phyloP scores from a whole-genome alignment of 2,113 vertebrate species.

The Leptodactylus fuscus region DNA sequence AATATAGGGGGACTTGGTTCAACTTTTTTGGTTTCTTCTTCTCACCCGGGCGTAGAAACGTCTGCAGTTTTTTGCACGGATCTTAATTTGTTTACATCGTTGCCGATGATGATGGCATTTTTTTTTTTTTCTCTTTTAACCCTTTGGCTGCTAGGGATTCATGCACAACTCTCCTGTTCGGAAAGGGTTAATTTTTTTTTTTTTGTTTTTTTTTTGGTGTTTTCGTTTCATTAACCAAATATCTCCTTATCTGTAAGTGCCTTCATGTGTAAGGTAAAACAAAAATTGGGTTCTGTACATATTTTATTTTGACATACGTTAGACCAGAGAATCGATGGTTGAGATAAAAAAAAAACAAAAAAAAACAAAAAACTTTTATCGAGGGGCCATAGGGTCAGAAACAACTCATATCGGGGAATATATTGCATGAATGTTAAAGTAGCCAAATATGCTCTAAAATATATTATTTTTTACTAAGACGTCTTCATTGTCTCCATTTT shows the following conservation, averaged over 20 bases:
- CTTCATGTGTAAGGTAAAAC: slow-evolving; percentile 66
- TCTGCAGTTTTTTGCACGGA: slow-evolving; percentile 54
- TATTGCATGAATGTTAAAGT: slow-evolving; percentile 35
- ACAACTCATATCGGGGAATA: background rate
- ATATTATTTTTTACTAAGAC: slow-evolving; percentile 29
- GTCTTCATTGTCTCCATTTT: slow-evolving; percentile 12
- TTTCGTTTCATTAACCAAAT: slow-evolving; percentile 59
- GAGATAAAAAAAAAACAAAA: too few species aligned
- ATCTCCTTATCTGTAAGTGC: slow-evolving; percentile 66
- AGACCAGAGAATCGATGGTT: background rate
- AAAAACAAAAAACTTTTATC: too few species aligned
- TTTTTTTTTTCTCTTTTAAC: slow-evolving; percentile 41
- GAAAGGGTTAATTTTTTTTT: slow-evolving; percentile 28
- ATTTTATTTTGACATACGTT: slow-evolving; percentile 15
- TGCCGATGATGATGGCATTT: slow-evolving; percentile 62
- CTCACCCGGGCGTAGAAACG: slow-evolving; percentile 39
- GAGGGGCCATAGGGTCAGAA: background rate
- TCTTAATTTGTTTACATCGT: slow-evolving; percentile 60
- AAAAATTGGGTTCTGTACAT: slow-evolving; percentile 20
- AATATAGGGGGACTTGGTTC: background rate
- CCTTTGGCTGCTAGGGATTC: slow-evolving; percentile 60
- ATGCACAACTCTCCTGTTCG: background rate
- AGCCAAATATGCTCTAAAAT: slow-evolving; percentile 43
- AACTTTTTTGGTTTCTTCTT: slow-evolving; percentile 3
- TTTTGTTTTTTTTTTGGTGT: background rate